phyloP scores from a whole-genome alignment of 2,797 vertebrate species.

The Phaenicophaeus curvirostris region DNA sequence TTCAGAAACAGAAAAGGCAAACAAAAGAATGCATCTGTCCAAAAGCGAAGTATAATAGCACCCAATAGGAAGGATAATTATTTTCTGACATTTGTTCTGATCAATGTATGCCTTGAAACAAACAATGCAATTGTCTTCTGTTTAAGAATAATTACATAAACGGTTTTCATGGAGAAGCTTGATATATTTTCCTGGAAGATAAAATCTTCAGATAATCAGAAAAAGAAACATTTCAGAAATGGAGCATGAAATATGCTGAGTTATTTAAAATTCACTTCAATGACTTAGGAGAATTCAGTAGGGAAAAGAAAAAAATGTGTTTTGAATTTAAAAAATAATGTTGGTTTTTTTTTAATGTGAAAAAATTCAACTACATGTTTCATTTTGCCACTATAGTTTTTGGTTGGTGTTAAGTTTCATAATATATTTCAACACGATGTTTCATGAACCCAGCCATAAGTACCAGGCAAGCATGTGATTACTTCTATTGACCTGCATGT shows the following conservation, averaged over 20 bases:
- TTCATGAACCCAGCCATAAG: neutral
- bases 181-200: neutral
- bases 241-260: neutral
- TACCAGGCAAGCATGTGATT: slow-evolving; percentile 36
- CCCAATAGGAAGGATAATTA: neutral
- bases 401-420: neutral
- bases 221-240: neutral
- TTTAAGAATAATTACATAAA: neutral
- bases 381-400: neutral
- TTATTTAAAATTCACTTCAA: neutral
- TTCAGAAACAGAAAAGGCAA: slow-evolving; percentile 6
- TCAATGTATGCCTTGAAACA: neutral
- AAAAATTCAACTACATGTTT: neutral
- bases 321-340: neutral
- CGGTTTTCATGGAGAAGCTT: neutral
- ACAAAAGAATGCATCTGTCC: neutral
- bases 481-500: slow-evolving; percentile 20
- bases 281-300: neutral
- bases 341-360: neutral
- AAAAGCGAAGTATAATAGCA: neutral
- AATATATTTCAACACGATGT: slow-evolving; percentile 10
- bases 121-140: neutral
- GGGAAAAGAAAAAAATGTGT: fast-evolving
- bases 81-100: slow-evolving; percentile 4
- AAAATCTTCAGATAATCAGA: neutral